Evolutionary conservation across 2,113 vertebrate species (phyloP), one percentile per base, ranked within the genome.

Genomic region (Leptosomus discolor): DNA sequence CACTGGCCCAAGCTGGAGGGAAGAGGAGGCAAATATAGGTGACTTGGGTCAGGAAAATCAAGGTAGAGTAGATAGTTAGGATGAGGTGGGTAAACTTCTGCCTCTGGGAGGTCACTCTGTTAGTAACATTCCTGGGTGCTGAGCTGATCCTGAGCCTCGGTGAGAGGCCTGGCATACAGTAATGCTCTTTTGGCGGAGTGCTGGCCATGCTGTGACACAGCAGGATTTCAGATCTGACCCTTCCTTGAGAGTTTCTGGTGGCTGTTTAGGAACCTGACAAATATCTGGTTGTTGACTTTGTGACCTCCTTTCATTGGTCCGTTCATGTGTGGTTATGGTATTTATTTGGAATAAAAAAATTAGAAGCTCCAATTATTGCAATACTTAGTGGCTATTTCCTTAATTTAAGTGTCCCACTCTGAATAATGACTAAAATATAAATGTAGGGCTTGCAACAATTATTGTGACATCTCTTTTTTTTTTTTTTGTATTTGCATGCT

Each of bases 181-280:
- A 48, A 32, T 39, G 18, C 1, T 30, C 12, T 71, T 83, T 56
- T 1, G 2, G 4, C 45, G 65, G 43, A 48, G 27, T 60, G 50
- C 20, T 4, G 3, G 61, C 26, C 24, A 14, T 36, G 9, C 9
- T 0, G 0, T 51, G 30, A 19, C 9, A 58, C 43, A 77, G 36
- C 16, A 84, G 27, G 41, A 87, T 57, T 74, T 84, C 15, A 61
- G 21, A 41, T 4, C 3, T 84, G 1, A 5, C 18, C 2, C 26
- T 75, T 20, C 10, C 2, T 30, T 50, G 15, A 54, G 4, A 50
- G 15, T 53, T 82, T 51, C 32, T 51, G 3, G n/a, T 57, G 29
- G 4, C 45, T 57, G 3, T 70, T 92, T 91, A 74, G 24, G 6
- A 91, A 65, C 32, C 36, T 80, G 43, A 46, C 36, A 79, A 83